A percentile compares a stretch with the other conserved stretches of the same genome.
Conservation (phyloP, 2,888 invertebrate species). For the Andrena hattorfiana region DNA sequence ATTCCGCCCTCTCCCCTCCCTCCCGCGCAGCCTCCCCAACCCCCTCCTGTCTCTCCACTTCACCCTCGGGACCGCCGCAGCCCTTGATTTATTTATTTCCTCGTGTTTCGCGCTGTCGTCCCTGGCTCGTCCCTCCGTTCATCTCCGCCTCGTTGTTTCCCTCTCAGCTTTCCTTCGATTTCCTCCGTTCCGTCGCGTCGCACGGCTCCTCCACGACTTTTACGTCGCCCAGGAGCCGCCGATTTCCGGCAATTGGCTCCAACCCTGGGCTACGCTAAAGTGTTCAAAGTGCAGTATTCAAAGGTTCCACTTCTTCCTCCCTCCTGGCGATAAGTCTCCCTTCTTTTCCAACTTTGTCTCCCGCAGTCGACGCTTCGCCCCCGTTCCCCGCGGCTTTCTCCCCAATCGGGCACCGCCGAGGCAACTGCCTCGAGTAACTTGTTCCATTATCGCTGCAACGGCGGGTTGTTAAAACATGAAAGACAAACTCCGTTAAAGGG, state of each 20-base stretch:
- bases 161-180: conserved; percentile 50
- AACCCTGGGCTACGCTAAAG: conserved; percentile 23
- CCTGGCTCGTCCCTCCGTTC: conserved; percentile 35
- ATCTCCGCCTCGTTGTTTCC: conserved; percentile 55
- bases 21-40: neutral
- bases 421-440: conserved; percentile 21
- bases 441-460: conserved; percentile 25
- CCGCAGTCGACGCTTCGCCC: conserved; percentile 2
- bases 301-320: conserved; percentile 35
- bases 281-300: conserved; percentile 53
- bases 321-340: conserved; percentile 17
- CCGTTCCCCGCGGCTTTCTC: neutral
- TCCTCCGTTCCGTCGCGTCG: conserved; percentile 52
- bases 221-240: conserved; percentile 70
- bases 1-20: conserved; percentile 13
- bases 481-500: conserved; percentile 20
- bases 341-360: conserved; percentile 10
- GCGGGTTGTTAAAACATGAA: conserved; percentile 28
- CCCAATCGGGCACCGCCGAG: conserved; percentile 5
- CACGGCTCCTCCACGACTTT: conserved; percentile 56
- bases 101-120: conserved; percentile 66
- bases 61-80: conserved; percentile 51
- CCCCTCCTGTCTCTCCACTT: conserved; percentile 38
- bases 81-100: conserved; percentile 71
- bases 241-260: conserved; percentile 75